Evolutionary conservation across 2,888 invertebrate genomes (phyloP), one percentile per base, ranked within the genome.

Genomic region (Melanargia galathea): DNA sequence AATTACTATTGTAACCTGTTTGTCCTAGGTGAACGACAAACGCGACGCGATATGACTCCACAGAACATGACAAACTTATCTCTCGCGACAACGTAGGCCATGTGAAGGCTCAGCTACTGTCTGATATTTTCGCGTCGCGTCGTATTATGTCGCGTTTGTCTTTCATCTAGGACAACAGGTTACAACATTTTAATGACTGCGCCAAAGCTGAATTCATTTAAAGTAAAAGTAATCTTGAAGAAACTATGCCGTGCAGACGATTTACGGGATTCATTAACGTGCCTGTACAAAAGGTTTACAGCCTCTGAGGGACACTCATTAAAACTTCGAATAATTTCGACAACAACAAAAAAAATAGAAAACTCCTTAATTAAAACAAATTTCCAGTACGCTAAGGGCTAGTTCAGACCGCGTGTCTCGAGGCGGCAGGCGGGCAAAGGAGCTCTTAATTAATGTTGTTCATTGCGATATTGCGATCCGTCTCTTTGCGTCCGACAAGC

Each of bases 371-470:
- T 86, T 86, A 87, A 86, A 85, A 84, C 73, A 76, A 79, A 75
- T 81, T 84, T 83, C 78, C 76, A 74, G 67, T 75, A 75, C 72
- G 73, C 49, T 82, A 80, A 83, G 81, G 82, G 85, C 87, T 86
- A 88, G 87, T 87, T 87, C 84, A 82, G 81, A 78, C 76, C 69
- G 70, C 67, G 70, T 69, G 70, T 69, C 75, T 73, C 75, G 73
- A 68, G 71, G 68, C 67, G 68, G 63, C 63, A 70, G 70, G 71
- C 22, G 45, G 52, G 43, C 61, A 40, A 59, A 59, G 82, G 81
- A 81, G 79, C 74, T 78, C 81, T 81, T 88, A 86, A 88, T 88
- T 87, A 89, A 87, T 83, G 84, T 87, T 83, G 86, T 87, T 86
- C 87, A 87, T 87, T 89, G 86, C n/a, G n/a, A n/a, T n/a, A n/a